phyloP scores from a whole-genome alignment of 2,888 invertebrate genomes.

The Eilema griseolum region DNA sequence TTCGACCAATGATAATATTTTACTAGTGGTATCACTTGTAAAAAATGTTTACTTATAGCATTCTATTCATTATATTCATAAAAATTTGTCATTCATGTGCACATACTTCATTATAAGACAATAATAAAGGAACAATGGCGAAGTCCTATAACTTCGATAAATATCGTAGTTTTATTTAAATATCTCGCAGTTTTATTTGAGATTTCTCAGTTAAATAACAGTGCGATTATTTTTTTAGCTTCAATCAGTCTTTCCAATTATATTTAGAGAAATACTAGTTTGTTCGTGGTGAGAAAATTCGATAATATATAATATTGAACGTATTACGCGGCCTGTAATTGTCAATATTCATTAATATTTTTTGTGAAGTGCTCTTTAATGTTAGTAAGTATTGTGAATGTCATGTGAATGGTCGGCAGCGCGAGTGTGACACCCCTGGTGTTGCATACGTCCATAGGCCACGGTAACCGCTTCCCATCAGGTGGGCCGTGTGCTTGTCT shows the following conservation, averaged over 20 bases:
- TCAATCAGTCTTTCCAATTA: background rate
- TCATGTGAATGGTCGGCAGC: too few species aligned
- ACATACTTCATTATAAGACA: background rate
- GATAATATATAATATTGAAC: too few species aligned
- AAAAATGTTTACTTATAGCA: slow-evolving; percentile 1
- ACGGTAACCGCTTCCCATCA: too few species aligned
- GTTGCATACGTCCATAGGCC: too few species aligned
- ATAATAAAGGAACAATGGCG: slow-evolving; percentile 2
- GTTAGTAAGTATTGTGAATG: too few species aligned
- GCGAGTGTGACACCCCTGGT: too few species aligned
- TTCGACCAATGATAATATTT: background rate
- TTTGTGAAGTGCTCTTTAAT: too few species aligned
- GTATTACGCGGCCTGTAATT: too few species aligned
- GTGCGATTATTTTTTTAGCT: background rate
- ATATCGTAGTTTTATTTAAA: background rate
- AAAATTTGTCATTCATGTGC: background rate
- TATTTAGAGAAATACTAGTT: background rate
- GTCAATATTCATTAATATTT: too few species aligned
- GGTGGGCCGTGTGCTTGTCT: too few species aligned
- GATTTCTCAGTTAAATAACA: background rate
- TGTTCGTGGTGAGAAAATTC: background rate
- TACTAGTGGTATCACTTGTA: too few species aligned
- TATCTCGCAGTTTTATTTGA: background rate
- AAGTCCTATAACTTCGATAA: background rate
- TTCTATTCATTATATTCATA: background rate